These are phyloP conservation scores for Tragelaphus buxtoni DNA, from an alignment of 2,113 vertebrate species.

Conservation along the genomic window DNA sequence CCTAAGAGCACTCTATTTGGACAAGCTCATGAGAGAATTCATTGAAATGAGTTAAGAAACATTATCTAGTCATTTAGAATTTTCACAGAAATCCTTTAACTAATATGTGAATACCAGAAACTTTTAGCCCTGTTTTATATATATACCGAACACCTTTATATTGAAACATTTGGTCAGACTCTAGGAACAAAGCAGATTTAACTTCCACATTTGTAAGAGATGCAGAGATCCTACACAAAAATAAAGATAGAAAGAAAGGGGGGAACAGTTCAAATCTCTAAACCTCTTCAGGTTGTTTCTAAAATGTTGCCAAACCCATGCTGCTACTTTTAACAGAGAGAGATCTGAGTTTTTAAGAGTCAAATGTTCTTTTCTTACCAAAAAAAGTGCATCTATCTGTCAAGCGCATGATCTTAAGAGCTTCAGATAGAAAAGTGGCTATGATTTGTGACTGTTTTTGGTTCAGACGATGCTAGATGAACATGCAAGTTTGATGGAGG, in stretches of 20 bases:
- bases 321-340: conserved; percentile 70
- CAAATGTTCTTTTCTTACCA: conserved; percentile 33
- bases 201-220: conserved; percentile 6
- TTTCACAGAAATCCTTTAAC: neutral
- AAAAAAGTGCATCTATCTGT: conserved; percentile 73
- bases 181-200: neutral
- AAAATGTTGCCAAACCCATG: conserved; percentile 83
- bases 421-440: conserved; percentile 77
- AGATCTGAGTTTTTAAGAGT: conserved; percentile 53
- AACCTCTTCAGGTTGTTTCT: conserved; percentile 29
- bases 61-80: neutral
- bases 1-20: neutral
- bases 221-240: neutral
- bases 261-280: neutral
- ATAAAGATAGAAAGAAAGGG: neutral
- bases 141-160: neutral
- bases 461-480: conserved; percentile 4
- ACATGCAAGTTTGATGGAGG: neutral
- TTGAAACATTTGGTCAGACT: neutral
- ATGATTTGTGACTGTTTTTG: conserved; percentile 46
- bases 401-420: conserved; percentile 69
- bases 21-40: neutral
- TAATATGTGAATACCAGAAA: neutral
- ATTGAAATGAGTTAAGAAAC: neutral
- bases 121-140: neutral